A percentile compares a stretch with the other conserved stretches of the same genome.
phyloP scores from a whole-genome alignment of 1,140 invertebrate species.

The Bombus impatiens region DNA sequence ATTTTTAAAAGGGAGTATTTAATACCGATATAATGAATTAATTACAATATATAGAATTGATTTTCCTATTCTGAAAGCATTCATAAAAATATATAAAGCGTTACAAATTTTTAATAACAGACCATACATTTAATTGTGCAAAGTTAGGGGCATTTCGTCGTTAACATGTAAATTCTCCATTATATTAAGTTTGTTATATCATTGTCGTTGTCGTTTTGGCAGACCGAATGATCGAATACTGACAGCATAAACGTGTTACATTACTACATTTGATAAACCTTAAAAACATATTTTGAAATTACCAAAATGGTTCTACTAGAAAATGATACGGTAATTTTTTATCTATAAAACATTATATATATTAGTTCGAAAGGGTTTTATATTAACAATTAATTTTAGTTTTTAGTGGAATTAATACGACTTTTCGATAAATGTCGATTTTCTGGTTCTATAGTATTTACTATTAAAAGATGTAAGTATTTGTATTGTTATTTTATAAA shows the following conservation, averaged over 20 bases:
- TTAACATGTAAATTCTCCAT: constrained; percentile 10
- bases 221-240: not conserved
- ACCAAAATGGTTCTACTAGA: constrained; percentile 86
- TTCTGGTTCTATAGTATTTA: constrained; percentile 86
- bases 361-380: not conserved
- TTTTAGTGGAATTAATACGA: constrained; percentile 86
- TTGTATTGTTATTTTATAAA: not conserved
- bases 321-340: constrained; percentile 85
- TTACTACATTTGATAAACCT: constrained; percentile 46
- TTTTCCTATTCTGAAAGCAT: not conserved
- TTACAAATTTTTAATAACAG: not conserved
- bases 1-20: not conserved
- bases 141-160: not conserved
- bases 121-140: not conserved
- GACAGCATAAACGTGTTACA: not conserved
- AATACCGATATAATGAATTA: not conserved
- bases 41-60: not conserved
- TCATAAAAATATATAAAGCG: not conserved
- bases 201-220: constrained; percentile 3
- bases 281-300: constrained; percentile 74
- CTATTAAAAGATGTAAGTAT: constrained; percentile 88
- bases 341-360: constrained; percentile 50
- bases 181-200: not conserved
- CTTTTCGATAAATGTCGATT: constrained; percentile 86
- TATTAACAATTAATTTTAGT: constrained; percentile 82